Evolutionary conservation across 2,888 invertebrate species (phyloP).

Genomic region (Drosophila mimica): DNA sequence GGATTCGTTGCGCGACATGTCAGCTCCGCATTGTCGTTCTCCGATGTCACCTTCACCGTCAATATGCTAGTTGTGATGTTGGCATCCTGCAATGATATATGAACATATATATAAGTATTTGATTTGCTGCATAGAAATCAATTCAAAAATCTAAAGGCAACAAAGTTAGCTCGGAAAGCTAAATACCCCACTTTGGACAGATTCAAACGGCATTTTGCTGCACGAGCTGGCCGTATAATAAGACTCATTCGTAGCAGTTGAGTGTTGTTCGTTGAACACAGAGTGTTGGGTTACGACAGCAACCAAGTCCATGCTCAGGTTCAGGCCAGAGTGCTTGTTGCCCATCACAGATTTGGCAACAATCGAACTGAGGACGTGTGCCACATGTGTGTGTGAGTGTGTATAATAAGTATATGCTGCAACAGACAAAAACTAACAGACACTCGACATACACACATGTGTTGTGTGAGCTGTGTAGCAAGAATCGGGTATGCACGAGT

Average conservation of each 20-base stretch:
- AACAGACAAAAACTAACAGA: background rate
- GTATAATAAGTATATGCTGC: constrained; percentile 19
- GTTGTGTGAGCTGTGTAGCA: constrained; percentile 7
- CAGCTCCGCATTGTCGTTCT: constrained; percentile 93
- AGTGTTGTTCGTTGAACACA: background rate
- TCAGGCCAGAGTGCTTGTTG: constrained; percentile 1
- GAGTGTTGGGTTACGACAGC: constrained; percentile 47
- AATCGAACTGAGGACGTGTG: constrained; percentile 24
- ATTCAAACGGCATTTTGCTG: constrained; percentile 6
- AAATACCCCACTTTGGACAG: background rate
- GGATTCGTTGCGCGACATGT: constrained; percentile 95
- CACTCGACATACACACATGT: background rate
- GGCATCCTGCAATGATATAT: constrained; percentile 75
- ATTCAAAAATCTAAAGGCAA: background rate
- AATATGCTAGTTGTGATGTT: constrained; percentile 91
- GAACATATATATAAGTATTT: background rate
- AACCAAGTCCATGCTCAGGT: constrained; percentile 1
- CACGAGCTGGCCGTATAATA: constrained; percentile 56
- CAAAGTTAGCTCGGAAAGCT: background rate
- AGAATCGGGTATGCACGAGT: constrained; percentile 65
- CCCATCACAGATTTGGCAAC: constrained; percentile 42
- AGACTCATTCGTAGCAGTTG: constrained; percentile 35
- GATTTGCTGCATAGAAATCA: background rate
- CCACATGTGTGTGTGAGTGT: background rate
- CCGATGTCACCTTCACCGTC: constrained; percentile 90